Conservation (phyloP, 2,888 invertebrate species). For the Thalpophila matura region DNA sequence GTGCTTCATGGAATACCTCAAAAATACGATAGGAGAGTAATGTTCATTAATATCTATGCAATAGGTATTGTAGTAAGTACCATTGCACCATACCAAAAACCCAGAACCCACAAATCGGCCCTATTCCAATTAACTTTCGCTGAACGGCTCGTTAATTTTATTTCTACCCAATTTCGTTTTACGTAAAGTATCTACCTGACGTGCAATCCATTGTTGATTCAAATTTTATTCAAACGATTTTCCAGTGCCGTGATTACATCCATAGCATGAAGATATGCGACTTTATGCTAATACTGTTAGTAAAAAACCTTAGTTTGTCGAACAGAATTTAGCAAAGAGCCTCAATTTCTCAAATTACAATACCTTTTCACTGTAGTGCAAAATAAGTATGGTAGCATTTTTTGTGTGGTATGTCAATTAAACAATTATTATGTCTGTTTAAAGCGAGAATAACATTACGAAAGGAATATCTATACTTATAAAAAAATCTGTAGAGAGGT, state of each 20-base stretch:
- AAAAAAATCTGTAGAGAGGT: too few relatives aligned
- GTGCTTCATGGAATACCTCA: too few relatives aligned
- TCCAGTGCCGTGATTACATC: conserved; percentile 44
- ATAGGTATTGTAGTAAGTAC: conserved; percentile 5
- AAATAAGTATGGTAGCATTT: conserved; percentile 3
- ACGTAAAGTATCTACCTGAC: conserved; percentile 35
- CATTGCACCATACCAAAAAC: conserved; percentile 16
- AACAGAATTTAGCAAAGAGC: conserved; percentile 20
- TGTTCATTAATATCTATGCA: not conserved
- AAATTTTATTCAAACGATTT: conserved; percentile 55
- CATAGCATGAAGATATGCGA: conserved; percentile 53
- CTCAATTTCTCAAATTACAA: conserved; percentile 46
- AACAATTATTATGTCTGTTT: not conserved
- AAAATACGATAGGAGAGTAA: too few relatives aligned
- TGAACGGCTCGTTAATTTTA: conserved; percentile 57
- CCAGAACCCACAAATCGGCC: conserved; percentile 8
- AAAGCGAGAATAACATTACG: too few relatives aligned
- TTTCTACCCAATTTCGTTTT: conserved; percentile 30
- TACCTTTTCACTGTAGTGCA: not conserved
- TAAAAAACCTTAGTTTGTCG: conserved; percentile 27
- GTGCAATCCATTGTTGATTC: conserved; percentile 46
- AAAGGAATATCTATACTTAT: too few relatives aligned
- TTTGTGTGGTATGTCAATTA: conserved; percentile 6
- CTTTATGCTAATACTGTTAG: conserved; percentile 31
- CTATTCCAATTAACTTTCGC: conserved; percentile 52